Conservation (phyloP, 2,113 vertebrate species). For the Potamarius usumacintae region DNA sequence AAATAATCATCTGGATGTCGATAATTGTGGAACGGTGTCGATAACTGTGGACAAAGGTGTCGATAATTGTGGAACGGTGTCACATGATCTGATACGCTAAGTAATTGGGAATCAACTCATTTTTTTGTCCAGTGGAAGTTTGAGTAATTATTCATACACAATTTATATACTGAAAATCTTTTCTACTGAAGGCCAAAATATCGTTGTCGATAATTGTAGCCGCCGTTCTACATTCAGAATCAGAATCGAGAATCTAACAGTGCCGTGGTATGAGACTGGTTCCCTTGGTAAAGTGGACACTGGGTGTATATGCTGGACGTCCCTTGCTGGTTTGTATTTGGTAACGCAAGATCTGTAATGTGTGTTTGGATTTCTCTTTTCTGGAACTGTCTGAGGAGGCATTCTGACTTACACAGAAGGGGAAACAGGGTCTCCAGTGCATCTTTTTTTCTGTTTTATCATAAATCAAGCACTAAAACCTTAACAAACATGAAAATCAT, state of each 20-base stretch:
- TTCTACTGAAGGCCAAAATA: too few relatives aligned
- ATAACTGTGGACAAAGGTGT: too few relatives aligned
- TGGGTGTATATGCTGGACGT: not conserved
- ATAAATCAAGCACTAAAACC: not conserved
- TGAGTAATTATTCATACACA: too few relatives aligned
- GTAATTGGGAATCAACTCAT: too few relatives aligned
- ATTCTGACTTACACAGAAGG: conserved; percentile 45
- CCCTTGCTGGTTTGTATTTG: not conserved
- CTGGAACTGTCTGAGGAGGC: conserved; percentile 62
- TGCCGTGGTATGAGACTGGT: not conserved
- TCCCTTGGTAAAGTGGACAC: not conserved
- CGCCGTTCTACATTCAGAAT: not conserved
- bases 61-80: too few relatives aligned
- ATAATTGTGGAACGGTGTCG: too few relatives aligned
- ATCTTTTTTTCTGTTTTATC: not conserved
- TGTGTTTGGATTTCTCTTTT: not conserved
- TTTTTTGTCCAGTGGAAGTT: too few relatives aligned
- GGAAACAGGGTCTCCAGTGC: conserved; percentile 52
- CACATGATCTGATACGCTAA: too few relatives aligned
- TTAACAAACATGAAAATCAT: not conserved
- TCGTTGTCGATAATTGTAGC: too few relatives aligned
- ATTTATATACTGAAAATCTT: too few relatives aligned
- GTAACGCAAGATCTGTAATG: not conserved
- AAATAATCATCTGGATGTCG: too few relatives aligned
- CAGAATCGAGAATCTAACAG: not conserved